These are phyloP conservation scores for Pristionchus entomophagus DNA, from an alignment of 2,888 invertebrate genomes.

Conservation along the genomic window DNA sequence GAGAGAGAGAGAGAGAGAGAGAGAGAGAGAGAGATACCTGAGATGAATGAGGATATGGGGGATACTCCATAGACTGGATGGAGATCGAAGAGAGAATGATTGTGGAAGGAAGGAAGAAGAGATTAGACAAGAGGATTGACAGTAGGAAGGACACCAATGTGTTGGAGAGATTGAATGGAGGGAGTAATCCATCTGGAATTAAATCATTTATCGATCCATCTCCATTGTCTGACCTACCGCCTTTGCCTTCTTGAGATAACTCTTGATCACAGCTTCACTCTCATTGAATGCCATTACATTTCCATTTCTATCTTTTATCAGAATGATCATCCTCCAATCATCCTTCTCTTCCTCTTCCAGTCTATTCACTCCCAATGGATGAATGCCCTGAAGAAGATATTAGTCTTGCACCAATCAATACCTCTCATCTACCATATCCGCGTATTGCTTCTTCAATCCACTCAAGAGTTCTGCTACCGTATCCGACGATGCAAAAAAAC, in stretches of 20 bases:
- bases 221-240: background rate
- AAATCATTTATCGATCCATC: background rate
- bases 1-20: background rate
- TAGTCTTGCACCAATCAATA: background rate
- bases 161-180: conserved; percentile 1
- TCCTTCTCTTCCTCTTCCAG: background rate
- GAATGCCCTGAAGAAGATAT: background rate
- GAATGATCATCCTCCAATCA: conserved; percentile 1
- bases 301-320: conserved; percentile 30
- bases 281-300: conserved; percentile 42
- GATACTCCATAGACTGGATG: conserved; percentile 20
- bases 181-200: background rate
- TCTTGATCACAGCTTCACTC: conserved; percentile 10
- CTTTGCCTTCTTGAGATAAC: background rate
- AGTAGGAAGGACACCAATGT: conserved; percentile 31
- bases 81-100: conserved; percentile 21
- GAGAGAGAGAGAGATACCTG: background rate
- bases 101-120: conserved; percentile 31
- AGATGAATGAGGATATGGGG: background rate
- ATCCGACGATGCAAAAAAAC: background rate
- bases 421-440: conserved; percentile 20
- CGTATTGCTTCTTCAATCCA: background rate
- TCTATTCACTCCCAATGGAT: conserved; percentile 15
- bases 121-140: background rate
- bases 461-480: conserved; percentile 1